Conservation (phyloP, 2,797 vertebrate species). For the Prionace glauca region DNA sequence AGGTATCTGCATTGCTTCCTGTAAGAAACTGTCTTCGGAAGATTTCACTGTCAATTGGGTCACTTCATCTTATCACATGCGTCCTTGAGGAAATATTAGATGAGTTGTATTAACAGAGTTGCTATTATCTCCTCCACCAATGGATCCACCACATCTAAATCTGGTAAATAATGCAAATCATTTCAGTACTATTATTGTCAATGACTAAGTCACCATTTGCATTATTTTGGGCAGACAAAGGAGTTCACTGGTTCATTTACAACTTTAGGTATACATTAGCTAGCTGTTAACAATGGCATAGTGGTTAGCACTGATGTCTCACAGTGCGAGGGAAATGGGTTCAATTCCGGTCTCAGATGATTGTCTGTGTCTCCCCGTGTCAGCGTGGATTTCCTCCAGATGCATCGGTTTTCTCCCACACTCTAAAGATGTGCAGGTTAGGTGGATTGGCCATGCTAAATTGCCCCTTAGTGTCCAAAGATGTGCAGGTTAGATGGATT, state of each 20-base stretch:
- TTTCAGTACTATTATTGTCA: not conserved
- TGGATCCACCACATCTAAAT: not conserved
- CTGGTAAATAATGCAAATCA: not conserved
- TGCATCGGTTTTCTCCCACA: too few species aligned
- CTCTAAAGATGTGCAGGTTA: too few species aligned
- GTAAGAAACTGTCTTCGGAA: not conserved
- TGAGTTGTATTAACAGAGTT: not conserved
- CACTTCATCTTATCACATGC: not conserved
- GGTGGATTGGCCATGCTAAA: too few species aligned
- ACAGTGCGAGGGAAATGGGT: too few species aligned
- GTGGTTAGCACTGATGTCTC: too few species aligned
- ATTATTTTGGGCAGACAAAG: not conserved
- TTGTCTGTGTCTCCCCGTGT: too few species aligned
- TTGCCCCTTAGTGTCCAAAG: too few species aligned
- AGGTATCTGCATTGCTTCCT: conserved; percentile 5
- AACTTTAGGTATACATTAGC: not conserved
- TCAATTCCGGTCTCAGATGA: too few species aligned
- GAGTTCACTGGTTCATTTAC: not conserved
- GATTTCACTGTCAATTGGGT: not conserved
- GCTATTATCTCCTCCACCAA: not conserved
- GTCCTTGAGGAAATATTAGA: not conserved
- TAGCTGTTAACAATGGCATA: not conserved
- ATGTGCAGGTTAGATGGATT: too few species aligned
- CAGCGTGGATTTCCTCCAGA: too few species aligned
- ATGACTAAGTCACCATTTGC: not conserved